Percentiles rank a stretch among this genome's conserved stretches.
phyloP scores from a whole-genome alignment of 1,140 invertebrate species.

The Euglossa dilemma region DNA sequence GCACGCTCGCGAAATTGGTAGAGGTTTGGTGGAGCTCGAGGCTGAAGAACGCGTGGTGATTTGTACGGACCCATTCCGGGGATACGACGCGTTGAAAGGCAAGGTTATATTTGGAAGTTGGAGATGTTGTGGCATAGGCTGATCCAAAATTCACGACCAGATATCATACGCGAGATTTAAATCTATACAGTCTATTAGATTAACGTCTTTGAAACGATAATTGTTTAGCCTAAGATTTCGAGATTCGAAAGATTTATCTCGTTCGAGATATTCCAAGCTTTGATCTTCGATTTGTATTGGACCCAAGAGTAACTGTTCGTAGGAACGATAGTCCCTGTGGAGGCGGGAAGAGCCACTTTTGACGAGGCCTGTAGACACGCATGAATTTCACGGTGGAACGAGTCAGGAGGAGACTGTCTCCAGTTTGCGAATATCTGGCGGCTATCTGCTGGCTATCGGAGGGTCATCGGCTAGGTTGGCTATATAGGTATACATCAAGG shows the following conservation, averaged over 20 bases:
- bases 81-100: background rate
- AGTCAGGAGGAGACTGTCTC: constrained; percentile 64
- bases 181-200: background rate
- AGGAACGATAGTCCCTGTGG: too few species aligned
- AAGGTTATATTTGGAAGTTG: background rate
- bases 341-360: constrained; percentile 36
- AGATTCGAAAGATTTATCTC: background rate
- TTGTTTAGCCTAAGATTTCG: too few species aligned
- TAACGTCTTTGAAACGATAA: background rate
- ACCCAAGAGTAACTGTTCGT: too few species aligned
- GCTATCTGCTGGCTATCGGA: constrained; percentile 74
- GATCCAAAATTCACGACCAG: background rate
- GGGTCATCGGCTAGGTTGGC: constrained; percentile 73
- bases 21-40: too few species aligned
- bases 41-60: too few species aligned
- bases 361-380: constrained; percentile 65
- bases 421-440: constrained; percentile 76
- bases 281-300: too few species aligned
- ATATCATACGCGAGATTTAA: too few species aligned
- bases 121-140: background rate
- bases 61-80: too few species aligned
- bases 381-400: constrained; percentile 69
- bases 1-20: too few species aligned
- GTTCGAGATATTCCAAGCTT: too few species aligned
- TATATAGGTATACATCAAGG: constrained; percentile 47